These are phyloP conservation scores for Podilymbus podiceps DNA, from an alignment of 2,113 vertebrate species.

Conservation along the genomic window DNA sequence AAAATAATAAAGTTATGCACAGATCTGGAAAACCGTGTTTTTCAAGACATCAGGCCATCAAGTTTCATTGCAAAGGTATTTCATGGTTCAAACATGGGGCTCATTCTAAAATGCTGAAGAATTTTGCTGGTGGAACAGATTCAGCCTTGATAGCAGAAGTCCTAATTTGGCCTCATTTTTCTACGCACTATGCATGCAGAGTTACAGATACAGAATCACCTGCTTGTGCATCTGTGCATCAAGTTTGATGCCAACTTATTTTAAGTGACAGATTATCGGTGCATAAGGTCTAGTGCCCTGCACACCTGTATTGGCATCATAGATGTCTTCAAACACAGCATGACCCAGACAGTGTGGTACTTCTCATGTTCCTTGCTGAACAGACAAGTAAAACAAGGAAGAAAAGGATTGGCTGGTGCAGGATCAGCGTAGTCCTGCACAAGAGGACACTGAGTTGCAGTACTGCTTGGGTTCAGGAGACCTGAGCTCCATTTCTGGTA, in stretches of 20 bases:
- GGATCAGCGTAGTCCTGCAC: neutral
- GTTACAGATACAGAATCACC: neutral
- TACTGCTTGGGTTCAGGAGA: neutral
- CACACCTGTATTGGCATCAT: neutral
- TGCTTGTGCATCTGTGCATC: neutral
- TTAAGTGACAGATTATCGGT: neutral
- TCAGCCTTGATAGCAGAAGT: neutral
- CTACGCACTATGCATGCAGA: neutral
- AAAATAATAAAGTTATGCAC: neutral
- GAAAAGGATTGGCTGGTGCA: neutral
- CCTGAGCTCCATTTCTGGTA: neutral
- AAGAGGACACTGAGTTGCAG: neutral
- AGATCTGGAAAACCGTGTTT: neutral
- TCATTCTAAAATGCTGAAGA: neutral
- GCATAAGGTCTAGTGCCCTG: neutral
- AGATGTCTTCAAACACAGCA: neutral
- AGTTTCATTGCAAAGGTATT: slow-evolving; percentile 13
- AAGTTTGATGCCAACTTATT: neutral
- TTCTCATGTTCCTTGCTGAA: neutral
- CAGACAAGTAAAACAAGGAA: neutral
- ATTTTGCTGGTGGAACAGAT: neutral
- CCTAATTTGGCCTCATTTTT: neutral
- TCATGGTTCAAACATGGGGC: neutral
- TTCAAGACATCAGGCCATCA: neutral
- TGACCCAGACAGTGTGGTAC: neutral